A percentile compares a stretch with the other conserved stretches of the same genome.
phyloP scores from a whole-genome alignment of 2,113 vertebrate species.

The Lepisosteus oculatus region DNA sequence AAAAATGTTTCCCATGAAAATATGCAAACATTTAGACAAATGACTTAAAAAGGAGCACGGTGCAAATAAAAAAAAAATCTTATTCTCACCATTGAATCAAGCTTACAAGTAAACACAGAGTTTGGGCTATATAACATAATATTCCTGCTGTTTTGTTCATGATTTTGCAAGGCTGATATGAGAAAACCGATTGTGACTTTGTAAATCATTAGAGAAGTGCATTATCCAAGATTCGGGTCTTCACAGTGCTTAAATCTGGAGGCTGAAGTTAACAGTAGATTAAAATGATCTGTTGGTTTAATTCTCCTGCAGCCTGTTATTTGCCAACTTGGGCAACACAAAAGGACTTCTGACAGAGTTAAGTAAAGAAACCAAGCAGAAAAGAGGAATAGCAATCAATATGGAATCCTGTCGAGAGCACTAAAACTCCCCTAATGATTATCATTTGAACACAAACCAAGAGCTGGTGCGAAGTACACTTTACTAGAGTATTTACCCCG shows the following conservation, averaged over 20 bases:
- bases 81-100: no score
- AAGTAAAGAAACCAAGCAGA: neutral
- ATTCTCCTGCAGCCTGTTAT: neutral
- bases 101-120: no score
- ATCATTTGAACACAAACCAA: neutral
- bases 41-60: no score
- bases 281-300: neutral
- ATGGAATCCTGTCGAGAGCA: neutral
- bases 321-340: neutral
- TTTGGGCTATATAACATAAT: no score
- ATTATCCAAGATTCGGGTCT: neutral
- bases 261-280: conserved; percentile 2
- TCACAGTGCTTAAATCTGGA: neutral
- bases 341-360: conserved; percentile 6
- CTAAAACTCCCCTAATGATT: conserved; percentile 1
- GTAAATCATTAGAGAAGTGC: neutral
- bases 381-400: conserved; percentile 3
- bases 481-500: neutral
- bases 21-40: no score
- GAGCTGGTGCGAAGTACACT: neutral
- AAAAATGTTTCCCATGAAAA: no score
- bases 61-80: no score
- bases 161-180: conserved; percentile 2
- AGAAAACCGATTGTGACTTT: conserved; percentile 2
- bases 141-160: neutral